Evolutionary conservation across 2,797 vertebrate species (phyloP).

Genomic region (Kryptopterus vitreolus): DNA sequence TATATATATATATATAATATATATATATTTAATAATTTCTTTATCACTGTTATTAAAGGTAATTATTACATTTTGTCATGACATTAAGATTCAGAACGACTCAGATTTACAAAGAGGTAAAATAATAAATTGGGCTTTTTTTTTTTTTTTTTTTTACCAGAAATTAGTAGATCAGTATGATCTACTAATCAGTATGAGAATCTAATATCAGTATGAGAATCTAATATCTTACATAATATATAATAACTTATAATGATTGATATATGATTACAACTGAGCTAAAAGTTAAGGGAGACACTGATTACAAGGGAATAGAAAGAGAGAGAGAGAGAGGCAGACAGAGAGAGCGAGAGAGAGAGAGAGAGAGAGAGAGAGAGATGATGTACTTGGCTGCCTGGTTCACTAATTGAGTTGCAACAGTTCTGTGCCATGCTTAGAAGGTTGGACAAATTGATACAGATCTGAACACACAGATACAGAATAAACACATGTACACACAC

Average conservation of each 20-base stretch:
- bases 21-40: too few relatives aligned
- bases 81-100: not conserved
- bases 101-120: not conserved
- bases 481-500: not conserved
- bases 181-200: not conserved
- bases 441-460: constrained; percentile 65
- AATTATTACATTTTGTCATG: too few relatives aligned
- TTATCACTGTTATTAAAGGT: too few relatives aligned
- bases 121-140: not conserved
- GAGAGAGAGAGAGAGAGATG: constrained; percentile 11
- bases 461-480: constrained; percentile 46
- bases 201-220: not conserved
- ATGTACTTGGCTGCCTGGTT: constrained; percentile 59
- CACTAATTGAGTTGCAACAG: constrained; percentile 67
- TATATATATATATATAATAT: too few relatives aligned
- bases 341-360: not conserved
- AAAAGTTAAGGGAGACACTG: too few relatives aligned
- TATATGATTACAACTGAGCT: too few relatives aligned
- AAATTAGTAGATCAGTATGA: not conserved
- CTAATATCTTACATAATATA: not conserved
- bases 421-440: constrained; percentile 53
- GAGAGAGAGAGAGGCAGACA: not conserved
- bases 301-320: not conserved
- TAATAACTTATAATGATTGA: not conserved
- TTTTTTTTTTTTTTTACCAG: not conserved